Evolutionary conservation across 2,113 vertebrate species (phyloP).

Genomic region (Xenopus borealis): DNA sequence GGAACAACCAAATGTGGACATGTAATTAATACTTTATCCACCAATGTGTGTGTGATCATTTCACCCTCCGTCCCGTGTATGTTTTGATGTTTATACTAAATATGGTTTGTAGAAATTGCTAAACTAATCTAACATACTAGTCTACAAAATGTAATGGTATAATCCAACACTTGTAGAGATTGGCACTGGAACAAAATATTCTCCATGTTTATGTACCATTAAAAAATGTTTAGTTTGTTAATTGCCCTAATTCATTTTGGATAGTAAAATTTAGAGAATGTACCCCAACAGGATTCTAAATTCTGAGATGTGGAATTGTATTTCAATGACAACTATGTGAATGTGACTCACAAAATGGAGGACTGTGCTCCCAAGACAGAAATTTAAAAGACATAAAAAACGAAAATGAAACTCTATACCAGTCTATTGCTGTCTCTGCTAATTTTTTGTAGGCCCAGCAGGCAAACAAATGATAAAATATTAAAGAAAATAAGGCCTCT

Average conservation of each 20-base stretch:
- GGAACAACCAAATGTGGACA: conserved; percentile 35
- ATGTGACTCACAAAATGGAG: conserved; percentile 63
- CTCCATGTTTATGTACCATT: conserved; percentile 3
- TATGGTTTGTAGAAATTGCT: conserved; percentile 4
- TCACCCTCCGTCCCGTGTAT: background rate
- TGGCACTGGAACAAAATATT: conserved; percentile 6
- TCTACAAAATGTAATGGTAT: conserved; percentile 14
- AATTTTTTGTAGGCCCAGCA: conserved; percentile 63
- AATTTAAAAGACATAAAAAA: conserved; percentile 68
- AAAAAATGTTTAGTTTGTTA: conserved; percentile 8
- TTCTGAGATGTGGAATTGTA: conserved; percentile 80
- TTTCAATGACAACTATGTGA: conserved; percentile 71
- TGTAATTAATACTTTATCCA: conserved; percentile 26
- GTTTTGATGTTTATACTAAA: conserved; percentile 7
- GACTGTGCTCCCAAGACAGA: conserved; percentile 36
- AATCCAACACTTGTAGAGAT: background rate
- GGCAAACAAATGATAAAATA: conserved; percentile 71
- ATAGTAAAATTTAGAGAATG: conserved; percentile 2
- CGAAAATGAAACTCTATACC: conserved; percentile 58
- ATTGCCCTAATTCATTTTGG: conserved; percentile 5
- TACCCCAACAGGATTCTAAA: conserved; percentile 56
- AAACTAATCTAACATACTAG: background rate
- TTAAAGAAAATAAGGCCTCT: conserved; percentile 91
- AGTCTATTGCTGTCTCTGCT: conserved; percentile 70
- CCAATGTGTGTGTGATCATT: conserved; percentile 6